Percentiles rank a stretch among this genome's conserved stretches.
These are phyloP conservation scores for Octodon degus DNA, from an alignment of 2,113 vertebrate genomes.

Conservation along the genomic window DNA sequence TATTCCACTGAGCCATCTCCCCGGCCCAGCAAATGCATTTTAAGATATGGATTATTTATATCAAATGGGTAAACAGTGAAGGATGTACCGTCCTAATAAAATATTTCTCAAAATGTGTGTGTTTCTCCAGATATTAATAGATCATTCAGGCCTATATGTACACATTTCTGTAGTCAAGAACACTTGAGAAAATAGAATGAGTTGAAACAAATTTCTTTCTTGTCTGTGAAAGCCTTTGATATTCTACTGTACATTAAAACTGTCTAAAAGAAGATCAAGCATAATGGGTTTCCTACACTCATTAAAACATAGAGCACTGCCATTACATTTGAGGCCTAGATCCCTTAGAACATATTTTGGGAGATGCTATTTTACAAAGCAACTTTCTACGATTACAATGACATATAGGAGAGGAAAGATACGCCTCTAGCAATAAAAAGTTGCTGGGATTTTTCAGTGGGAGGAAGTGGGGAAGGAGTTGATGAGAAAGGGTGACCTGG, in stretches of 20 bases:
- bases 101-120: not conserved
- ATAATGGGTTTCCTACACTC: slow-evolving; percentile 38
- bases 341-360: slow-evolving; percentile 45
- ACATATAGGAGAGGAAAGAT: not conserved
- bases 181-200: slow-evolving; percentile 55
- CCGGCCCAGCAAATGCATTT: slow-evolving; percentile 22
- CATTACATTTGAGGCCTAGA: slow-evolving; percentile 3
- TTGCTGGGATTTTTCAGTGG: slow-evolving; percentile 8
- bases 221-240: slow-evolving; percentile 6
- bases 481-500: not conserved
- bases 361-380: slow-evolving; percentile 44
- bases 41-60: slow-evolving; percentile 37
- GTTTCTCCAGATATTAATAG: slow-evolving; percentile 29
- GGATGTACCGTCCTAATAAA: not conserved
- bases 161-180: slow-evolving; percentile 20
- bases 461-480: not conserved
- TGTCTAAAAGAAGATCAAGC: slow-evolving; percentile 42
- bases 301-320: slow-evolving; percentile 20
- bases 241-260: slow-evolving; percentile 1
- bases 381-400: not conserved
- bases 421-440: not conserved
- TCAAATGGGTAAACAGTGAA: not conserved
- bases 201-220: not conserved
- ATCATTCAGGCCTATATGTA: not conserved
- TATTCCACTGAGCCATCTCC: no score